Evolutionary conservation across 2,797 vertebrate genomes (phyloP), one percentile per base, ranked within the genome.

Genomic region (Phalloptychus januarius): DNA sequence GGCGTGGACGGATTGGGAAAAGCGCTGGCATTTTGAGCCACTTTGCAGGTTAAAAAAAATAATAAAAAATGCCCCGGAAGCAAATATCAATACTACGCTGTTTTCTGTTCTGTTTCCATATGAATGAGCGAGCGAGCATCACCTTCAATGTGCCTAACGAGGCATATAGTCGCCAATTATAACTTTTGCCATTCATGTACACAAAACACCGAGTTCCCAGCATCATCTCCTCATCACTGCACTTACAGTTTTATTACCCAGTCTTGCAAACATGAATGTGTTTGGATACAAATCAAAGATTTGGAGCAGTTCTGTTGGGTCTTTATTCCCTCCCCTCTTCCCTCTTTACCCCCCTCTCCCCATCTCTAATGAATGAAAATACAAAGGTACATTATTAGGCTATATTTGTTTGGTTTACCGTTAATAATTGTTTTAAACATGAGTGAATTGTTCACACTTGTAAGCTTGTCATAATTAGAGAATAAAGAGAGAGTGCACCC

Each of bases 61-160:
- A 0, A 16, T 4, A 15, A 48, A 82, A 85, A 83, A 85, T 44
- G 58, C 50, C 40, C n/a, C 23, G 76, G 36, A 72, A 74, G 76
- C 45, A 46, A 16, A 44, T 16, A 40, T 42, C 38, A n/a, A 4
- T 28, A 7, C 67, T 44, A 4, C 12, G 28, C 50, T 1, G n/a
- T 72, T 61, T 71, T 48, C 31, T 80, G 74, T 63, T 86, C 25
- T 56, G 25, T 63, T 70, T 65, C 52, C 7, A 58, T 42, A 31
- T 73, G 33, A 70, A 71, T 46, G 36, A 20, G 2, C 46, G 33
- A 42, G n/a, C 61, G 28, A 42, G 20, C 71, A 52, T 84, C 71
- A 45, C 77, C 33, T 75, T 45, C 72, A 75, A 2, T 74, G 5
- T 74, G 80, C 7, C 23, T 28, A 75, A 77, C 48, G 67, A 83